Evolutionary conservation across 2,113 vertebrate genomes (phyloP), one percentile per base, ranked within the genome.

Genomic region (Thermophis baileyi): DNA sequence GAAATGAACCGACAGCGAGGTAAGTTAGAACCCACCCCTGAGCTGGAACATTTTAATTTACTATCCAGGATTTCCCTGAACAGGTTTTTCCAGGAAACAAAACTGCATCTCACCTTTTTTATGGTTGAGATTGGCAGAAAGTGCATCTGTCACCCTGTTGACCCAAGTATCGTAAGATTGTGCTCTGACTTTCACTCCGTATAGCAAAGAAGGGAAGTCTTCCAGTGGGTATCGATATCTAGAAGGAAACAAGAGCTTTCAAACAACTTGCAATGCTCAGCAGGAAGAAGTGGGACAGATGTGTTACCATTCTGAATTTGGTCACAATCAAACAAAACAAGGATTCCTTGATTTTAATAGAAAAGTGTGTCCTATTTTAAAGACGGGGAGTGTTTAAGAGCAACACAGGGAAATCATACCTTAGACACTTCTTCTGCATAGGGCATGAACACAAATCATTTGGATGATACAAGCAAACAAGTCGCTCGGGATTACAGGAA

Each of bases 151-250:
- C 93, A 99, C 99, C 95, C 99, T 98, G 95, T 97, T 99, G 92
- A 98, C 98, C 99, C 99, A 99, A 2, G 98, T 99, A 95, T 99
- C 99, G 0, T 99, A 99, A 44, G 99, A 99, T 96, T 99, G 99
- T 4, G 99, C 99, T 91, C 99, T 98, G 25, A 98, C 98, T 97
- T 99, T 99, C 85, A 99, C 99, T 27, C 99, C 99, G 0, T 98
- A 98, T 18, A 99, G 96, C 97, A 99, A 98, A 91, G 98, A 98
- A 18, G 99, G 99, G 94, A 99, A 99, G 92, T 99, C 99, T 91
- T 99, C 99, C 88, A 99, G 96, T 3, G 99, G 98, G 24, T 99
- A 99, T 30, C 99, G 98, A 95, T 98, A 99, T 95, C 99, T 99
- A 96, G 30, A 95, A 27, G 93, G 8, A 69, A 94, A 89, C 0